Evolutionary conservation across 1,140 invertebrate genomes (phyloP), one percentile per base, ranked within the genome.

Genomic region (Planococcus citri): DNA sequence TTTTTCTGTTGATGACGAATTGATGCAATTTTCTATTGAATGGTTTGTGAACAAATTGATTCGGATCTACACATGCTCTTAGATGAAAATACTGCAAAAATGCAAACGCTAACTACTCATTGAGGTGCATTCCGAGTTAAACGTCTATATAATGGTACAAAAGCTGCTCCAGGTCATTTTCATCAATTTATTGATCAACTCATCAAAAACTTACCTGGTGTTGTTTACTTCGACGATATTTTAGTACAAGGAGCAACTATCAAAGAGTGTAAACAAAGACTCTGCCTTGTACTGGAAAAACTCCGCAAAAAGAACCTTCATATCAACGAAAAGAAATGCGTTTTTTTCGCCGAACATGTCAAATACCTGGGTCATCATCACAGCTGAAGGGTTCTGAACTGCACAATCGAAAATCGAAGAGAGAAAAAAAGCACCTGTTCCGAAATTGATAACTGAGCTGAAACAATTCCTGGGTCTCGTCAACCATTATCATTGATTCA

Each of bases 131-230:
- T 76, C 67, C 14, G 68, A 68, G 77, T 78, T 72, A 77, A 77
- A 67, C 61, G 77, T 68, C 57, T 82, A 17, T 76, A 75, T 4
- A 83, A 81, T 76, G 81, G 79, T 6, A 75, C 83, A 1, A 75
- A 77, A 68, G 76, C 75, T 20, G 79, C 80, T 0, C 79, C 81
- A 21, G 73, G 75, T 9, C 76, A 80, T 71, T 84, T 83, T 71
- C 81, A 84, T 73, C 51, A 77, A 70, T 73, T 78, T 22, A 81
- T 84, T 22, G 79, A 82, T 57, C 72, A 76, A 70, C 71, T 78
- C 1, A 68, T 82, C 4, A 41, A 20, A 37, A 72, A 72, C 22
- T 67, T 79, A 9, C 72, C 72, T 51, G 73, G 71, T 22, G 74
- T 73, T 17, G 69, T 58, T 25, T 76, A 74, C 70, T 73, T 76